phyloP scores from a whole-genome alignment of 2,113 vertebrate species.

The Crotalus viridis region DNA sequence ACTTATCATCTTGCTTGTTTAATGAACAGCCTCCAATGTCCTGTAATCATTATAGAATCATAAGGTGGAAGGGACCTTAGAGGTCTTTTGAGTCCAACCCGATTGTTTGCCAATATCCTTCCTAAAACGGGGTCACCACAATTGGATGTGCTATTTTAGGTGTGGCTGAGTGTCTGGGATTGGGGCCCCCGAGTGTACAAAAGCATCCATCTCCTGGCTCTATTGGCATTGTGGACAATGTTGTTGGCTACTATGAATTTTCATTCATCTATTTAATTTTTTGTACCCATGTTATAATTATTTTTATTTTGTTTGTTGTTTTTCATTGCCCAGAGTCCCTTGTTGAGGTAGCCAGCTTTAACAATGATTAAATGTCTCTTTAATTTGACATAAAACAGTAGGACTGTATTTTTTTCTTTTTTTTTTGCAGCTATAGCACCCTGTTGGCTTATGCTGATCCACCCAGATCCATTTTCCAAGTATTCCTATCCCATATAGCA shows the following conservation, averaged over 20 bases:
- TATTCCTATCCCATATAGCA: not conserved
- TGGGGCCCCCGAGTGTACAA: rapidly evolving
- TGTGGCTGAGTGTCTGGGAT: not conserved
- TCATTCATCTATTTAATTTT: not conserved
- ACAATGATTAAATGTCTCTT: not conserved
- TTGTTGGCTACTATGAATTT: not conserved
- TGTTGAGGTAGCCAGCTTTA: not conserved
- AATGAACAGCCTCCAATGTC: not conserved
- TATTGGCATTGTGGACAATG: not conserved
- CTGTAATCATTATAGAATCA: not conserved
- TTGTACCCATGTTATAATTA: not conserved
- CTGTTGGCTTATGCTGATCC: not conserved
- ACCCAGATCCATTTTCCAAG: not conserved
- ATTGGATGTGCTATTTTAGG: not conserved
- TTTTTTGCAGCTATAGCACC: not conserved
- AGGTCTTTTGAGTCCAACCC: not conserved
- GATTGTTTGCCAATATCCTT: not conserved
- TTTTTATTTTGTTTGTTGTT: not conserved
- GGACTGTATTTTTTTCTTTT: not conserved
- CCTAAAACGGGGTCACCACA: not conserved
- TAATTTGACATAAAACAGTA: not conserved
- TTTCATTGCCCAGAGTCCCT: not conserved
- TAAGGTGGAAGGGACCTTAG: not conserved
- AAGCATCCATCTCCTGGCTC: not conserved
- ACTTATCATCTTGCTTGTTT: not conserved